These are phyloP conservation scores for Nyctibius grandis DNA, from an alignment of 2,797 vertebrate species.

Conservation along the genomic window DNA sequence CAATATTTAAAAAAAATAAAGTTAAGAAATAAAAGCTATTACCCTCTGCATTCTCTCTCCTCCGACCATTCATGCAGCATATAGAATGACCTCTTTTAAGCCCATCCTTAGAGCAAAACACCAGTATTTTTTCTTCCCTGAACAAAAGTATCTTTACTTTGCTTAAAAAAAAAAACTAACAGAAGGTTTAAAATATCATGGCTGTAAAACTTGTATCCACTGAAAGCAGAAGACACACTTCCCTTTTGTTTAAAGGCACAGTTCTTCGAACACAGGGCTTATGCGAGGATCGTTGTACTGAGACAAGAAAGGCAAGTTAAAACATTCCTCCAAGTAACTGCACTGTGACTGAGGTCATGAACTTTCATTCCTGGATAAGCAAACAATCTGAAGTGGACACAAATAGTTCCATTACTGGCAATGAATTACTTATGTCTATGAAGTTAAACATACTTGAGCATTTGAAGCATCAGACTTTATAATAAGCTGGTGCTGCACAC, in stretches of 20 bases:
- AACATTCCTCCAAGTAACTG: not conserved
- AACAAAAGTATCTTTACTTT: not conserved
- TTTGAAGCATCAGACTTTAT: not conserved
- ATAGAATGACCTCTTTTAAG: not conserved
- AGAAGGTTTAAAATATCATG: not conserved
- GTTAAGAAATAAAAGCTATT: not conserved
- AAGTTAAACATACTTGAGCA: not conserved
- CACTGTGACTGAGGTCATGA: not conserved
- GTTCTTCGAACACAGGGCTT: not conserved
- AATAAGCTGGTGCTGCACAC: not conserved
- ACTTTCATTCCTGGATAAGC: not conserved
- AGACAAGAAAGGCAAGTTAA: not conserved
- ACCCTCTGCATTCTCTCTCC: not conserved
- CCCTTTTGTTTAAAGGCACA: not conserved
- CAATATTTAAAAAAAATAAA: not conserved
- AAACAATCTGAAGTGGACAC: not conserved
- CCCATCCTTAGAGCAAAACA: not conserved
- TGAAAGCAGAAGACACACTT: not conserved
- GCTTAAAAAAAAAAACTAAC: not conserved
- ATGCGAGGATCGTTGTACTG: not conserved
- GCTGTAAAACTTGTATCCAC: not conserved
- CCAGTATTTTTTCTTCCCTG: not conserved
- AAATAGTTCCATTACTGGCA: not conserved
- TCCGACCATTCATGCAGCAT: not conserved
- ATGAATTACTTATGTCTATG: not conserved